Conservation (phyloP, 2,888 invertebrate genomes). For the Sphecodes monilicornis region DNA sequence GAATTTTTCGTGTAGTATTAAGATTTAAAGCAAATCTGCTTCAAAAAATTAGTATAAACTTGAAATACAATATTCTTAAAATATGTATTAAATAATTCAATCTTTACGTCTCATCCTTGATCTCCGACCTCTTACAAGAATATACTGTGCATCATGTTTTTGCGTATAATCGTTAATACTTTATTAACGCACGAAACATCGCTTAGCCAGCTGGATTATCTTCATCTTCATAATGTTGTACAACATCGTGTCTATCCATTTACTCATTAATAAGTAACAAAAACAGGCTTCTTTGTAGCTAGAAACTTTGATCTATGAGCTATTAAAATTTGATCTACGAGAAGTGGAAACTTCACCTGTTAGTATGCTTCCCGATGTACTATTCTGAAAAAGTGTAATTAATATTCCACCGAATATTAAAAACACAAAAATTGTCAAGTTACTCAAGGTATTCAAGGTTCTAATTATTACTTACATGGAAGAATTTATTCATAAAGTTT, state of each 20-base stretch:
- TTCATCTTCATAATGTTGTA: background rate
- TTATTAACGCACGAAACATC: background rate
- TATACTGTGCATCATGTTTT: background rate
- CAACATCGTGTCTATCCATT: background rate
- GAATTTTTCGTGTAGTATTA: no score
- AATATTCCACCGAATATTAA: background rate
- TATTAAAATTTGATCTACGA: background rate
- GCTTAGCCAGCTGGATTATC: background rate
- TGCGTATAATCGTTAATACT: background rate
- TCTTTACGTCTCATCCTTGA: no score
- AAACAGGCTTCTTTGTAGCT: background rate
- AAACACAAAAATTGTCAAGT: background rate
- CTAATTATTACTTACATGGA: no score
- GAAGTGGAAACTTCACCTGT: background rate
- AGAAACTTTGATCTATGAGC: background rate
- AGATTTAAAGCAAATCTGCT: no score
- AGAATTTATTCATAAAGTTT: no score
- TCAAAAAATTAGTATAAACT: no score
- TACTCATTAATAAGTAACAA: background rate
- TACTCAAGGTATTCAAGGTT: no score
- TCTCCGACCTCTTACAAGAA: no score
- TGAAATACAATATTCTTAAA: no score
- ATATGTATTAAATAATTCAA: no score
- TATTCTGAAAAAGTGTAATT: background rate
- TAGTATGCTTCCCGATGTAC: background rate